These are phyloP conservation scores for Acanthopagrus latus DNA, from an alignment of 2,797 vertebrate species.

Conservation along the genomic window DNA sequence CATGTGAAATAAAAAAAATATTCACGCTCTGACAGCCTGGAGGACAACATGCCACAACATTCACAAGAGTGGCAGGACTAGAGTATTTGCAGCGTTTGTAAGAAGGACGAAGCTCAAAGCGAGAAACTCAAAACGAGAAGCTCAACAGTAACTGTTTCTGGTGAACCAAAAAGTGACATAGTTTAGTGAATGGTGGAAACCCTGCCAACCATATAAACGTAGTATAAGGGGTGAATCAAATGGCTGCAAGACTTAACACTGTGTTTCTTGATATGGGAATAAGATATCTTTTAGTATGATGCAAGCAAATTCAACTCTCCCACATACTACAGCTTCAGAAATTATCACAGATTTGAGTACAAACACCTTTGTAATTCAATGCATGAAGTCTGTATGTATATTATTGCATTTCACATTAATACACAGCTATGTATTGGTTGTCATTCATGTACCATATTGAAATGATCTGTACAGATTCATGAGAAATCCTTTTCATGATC, in stretches of 20 bases:
- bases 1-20: slow-evolving; percentile 9
- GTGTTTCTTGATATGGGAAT: neutral
- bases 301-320: neutral
- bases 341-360: neutral
- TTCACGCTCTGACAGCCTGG: slow-evolving; percentile 39
- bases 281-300: neutral
- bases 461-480: neutral
- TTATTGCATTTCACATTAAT: too few relatives aligned
- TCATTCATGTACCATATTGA: neutral
- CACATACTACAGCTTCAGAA: neutral
- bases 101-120: neutral
- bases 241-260: neutral
- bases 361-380: too few relatives aligned
- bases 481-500: too few relatives aligned
- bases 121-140: neutral
- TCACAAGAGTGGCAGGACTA: neutral
- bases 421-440: neutral
- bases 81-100: neutral
- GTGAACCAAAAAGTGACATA: neutral
- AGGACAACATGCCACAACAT: slow-evolving; percentile 86
- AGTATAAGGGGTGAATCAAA: neutral
- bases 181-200: neutral
- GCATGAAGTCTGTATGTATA: too few relatives aligned
- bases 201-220: neutral
- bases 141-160: neutral